These are phyloP conservation scores for Onychomys arenicola DNA, from an alignment of 2,797 vertebrate genomes.

Conservation along the genomic window DNA sequence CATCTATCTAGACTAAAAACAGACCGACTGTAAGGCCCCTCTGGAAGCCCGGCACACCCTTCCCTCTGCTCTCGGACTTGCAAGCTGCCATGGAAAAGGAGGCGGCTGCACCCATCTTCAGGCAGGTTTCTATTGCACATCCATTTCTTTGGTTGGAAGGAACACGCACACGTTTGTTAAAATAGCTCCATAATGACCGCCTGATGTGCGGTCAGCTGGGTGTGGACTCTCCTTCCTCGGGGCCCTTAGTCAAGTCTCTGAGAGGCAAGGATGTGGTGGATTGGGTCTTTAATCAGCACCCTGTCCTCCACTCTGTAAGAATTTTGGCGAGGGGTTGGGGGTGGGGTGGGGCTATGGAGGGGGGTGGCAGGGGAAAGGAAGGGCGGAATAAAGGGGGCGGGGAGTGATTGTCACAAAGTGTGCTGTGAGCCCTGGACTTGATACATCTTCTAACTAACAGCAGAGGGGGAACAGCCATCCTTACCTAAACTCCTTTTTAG, in stretches of 20 bases:
- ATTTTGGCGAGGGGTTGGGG: not conserved
- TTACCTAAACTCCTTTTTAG: not conserved
- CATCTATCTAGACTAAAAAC: slow-evolving; percentile 56
- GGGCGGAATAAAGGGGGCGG: not conserved
- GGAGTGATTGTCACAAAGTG: slow-evolving; percentile 26
- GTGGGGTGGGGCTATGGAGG: too few relatives aligned
- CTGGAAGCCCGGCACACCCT: slow-evolving; percentile 23
- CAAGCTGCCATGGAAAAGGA: slow-evolving; percentile 29
- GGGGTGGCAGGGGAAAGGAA: not conserved
- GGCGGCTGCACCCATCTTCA: slow-evolving; percentile 61
- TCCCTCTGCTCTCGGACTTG: slow-evolving; percentile 32
- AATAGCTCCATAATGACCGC: slow-evolving; percentile 75
- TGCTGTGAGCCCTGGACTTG: not conserved
- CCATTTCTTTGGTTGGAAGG: slow-evolving; percentile 88
- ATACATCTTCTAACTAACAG: not conserved
- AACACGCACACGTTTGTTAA: slow-evolving; percentile 69
- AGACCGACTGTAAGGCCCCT: slow-evolving; percentile 57
- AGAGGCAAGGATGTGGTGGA: not conserved
- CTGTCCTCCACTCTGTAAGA: not conserved
- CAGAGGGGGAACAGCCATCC: not conserved
- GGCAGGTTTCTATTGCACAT: slow-evolving; percentile 87
- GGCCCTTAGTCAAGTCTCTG: not conserved
- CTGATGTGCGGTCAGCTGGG: slow-evolving; percentile 67
- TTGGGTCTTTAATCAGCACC: not conserved
- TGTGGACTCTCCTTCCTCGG: not conserved